These are phyloP conservation scores for Salminus brasiliensis DNA, from an alignment of 2,113 vertebrate species.

Conservation along the genomic window DNA sequence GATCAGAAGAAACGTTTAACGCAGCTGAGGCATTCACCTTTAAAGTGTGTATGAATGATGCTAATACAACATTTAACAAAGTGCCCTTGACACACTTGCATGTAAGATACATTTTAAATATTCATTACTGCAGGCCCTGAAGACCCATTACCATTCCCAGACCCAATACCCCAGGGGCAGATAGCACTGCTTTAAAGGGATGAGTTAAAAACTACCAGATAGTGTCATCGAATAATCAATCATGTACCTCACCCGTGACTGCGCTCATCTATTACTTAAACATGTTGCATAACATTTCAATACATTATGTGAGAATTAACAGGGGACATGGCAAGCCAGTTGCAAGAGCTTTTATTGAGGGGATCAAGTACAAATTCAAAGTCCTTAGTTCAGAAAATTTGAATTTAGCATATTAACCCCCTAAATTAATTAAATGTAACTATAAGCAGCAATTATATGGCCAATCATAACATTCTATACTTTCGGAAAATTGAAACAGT, in stretches of 20 bases:
- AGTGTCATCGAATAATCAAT: constrained; percentile 73
- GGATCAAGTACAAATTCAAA: background rate
- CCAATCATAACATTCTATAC: too few species aligned
- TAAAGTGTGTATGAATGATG: constrained; percentile 20
- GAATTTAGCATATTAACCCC: background rate
- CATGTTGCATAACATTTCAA: constrained; percentile 71
- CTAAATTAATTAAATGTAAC: background rate
- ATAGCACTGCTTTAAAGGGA: constrained; percentile 48
- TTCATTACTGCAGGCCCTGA: constrained; percentile 66
- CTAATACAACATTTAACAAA: constrained; percentile 49
- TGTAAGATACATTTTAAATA: constrained; percentile 69
- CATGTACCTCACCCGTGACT: constrained; percentile 55
- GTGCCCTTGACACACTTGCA: constrained; percentile 60
- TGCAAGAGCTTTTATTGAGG: background rate
- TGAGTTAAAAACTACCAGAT: constrained; percentile 61
- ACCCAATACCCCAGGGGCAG: constrained; percentile 48
- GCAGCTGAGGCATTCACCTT: constrained; percentile 1
- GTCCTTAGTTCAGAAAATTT: background rate
- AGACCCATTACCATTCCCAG: constrained; percentile 60
- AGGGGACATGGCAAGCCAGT: constrained; percentile 11
- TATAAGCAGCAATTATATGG: background rate
- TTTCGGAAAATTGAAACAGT: too few species aligned
- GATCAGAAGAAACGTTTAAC: too few species aligned
- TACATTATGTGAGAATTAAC: constrained; percentile 63
- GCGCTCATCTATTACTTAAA: constrained; percentile 60